phyloP scores from a whole-genome alignment of 2,113 vertebrate genomes.

The Parus major region DNA sequence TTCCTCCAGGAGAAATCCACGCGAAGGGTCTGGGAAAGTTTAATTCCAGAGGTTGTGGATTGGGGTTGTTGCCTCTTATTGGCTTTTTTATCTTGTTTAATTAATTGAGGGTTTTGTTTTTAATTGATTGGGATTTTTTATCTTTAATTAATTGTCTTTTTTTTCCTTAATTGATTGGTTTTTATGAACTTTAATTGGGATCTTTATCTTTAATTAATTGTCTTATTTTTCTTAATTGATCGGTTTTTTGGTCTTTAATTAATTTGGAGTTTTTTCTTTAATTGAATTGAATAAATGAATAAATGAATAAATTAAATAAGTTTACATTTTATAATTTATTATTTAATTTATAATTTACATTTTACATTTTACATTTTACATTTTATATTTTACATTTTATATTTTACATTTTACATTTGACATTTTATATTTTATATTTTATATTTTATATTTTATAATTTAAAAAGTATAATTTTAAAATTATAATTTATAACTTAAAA shows the following conservation, averaged over 20 bases:
- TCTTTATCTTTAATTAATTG: not conserved
- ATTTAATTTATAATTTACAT: no score
- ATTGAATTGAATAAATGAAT: no score
- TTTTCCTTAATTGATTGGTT: not conserved
- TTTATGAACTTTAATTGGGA: not conserved
- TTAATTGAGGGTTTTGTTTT: not conserved
- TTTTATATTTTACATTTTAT: no score
- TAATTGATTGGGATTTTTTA: not conserved
- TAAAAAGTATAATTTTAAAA: no score
- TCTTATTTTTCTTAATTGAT: not conserved
- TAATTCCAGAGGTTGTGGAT: not conserved
- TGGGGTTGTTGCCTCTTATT: not conserved
- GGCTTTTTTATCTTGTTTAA: not conserved
- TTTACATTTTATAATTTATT: no score
- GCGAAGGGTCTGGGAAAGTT: not conserved
- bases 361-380: no score
- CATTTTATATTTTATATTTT: no score
- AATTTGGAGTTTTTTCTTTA: no score
- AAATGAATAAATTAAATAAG: no score
- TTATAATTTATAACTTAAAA: no score
- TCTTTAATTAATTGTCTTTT: not conserved
- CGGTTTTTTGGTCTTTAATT: not conserved
- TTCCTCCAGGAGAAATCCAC: not conserved
- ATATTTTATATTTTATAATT: no score
- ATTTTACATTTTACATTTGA: no score